These are phyloP conservation scores for Polyommatus iphigenia DNA, from an alignment of 2,888 invertebrate species.

Conservation along the genomic window DNA sequence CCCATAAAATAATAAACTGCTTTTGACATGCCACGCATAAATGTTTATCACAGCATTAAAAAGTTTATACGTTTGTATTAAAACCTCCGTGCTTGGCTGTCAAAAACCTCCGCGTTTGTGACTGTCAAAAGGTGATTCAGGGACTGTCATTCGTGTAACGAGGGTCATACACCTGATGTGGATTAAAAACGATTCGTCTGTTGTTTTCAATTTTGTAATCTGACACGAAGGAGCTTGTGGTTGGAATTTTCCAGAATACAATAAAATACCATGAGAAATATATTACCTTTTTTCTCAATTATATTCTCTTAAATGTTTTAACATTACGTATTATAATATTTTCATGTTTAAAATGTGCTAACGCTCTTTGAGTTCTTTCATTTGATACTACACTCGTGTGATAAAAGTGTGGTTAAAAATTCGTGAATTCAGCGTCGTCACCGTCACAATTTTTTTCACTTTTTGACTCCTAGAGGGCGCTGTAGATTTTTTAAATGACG, in stretches of 20 bases:
- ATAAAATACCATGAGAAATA: neutral
- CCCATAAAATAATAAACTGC: neutral
- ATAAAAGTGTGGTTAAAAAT: too few species aligned
- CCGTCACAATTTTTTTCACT: too few species aligned
- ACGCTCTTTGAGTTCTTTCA: too few species aligned
- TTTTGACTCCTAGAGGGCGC: too few species aligned
- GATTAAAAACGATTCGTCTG: neutral
- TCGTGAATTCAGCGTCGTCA: too few species aligned
- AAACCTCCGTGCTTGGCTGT: neutral
- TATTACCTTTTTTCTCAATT: too few species aligned
- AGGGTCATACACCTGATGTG: constrained; percentile 22
- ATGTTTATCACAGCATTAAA: neutral
- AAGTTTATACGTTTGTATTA: neutral
- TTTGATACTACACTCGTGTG: too few species aligned
- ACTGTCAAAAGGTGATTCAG: constrained; percentile 8
- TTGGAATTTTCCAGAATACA: neutral
- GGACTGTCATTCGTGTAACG: neutral
- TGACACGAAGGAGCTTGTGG: neutral
- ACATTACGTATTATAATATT: too few species aligned
- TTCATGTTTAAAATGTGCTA: too few species aligned
- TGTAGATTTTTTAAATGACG: too few species aligned
- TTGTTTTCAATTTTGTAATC: neutral
- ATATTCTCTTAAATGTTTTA: neutral
- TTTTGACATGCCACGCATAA: neutral
- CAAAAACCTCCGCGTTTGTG: neutral